Base-by-base conservation (phyloP, 2,797 vertebrate genomes). In the Austrolebias charrua region DNA sequence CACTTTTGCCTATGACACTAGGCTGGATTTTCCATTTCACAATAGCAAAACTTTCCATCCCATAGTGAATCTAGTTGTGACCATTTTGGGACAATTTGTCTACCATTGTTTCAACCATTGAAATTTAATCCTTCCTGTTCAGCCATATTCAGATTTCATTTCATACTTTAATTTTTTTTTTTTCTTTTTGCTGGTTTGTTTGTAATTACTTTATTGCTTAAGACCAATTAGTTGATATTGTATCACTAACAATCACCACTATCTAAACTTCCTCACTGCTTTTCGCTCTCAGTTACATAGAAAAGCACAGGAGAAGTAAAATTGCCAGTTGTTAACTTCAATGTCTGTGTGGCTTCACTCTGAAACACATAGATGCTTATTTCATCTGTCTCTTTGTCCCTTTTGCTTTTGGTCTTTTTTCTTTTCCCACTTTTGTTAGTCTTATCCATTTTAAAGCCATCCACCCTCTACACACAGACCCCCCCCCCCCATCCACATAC, bases 291-390 rank as follows among this genome's bases (percentile, higher is more conserved):
- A 4, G 14, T 15, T 44, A 16, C 16, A 13, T 5, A 6, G 47
- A 54, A 19, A 56, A 8, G 11, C 13, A 48, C 40, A 63, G 35
- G 31, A 40, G 35, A 55, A 42, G 55, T 89, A 89, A 92, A 92
- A 92, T 92, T 92, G 92, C 92, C 92, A 89, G 91, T 91, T 94
- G 92, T 93, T 89, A 24, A 94, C 91, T 87, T 92, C 92, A 83
- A 92, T 92, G 93, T 94, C 93, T 92, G 94, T 94, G 93, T 94
- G 93, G 94, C 90, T 92, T 94, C 94, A 90, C 94, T 92, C 94
- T 94, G 94, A 94, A 94, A 95, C 95, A 94, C 95, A 94, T 94
- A 95, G 94, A 95, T 95, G 94, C 95, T 95, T 94, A 95, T 97
- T 97, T 94, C 94, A 95, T 95, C 94, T 94, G 92, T 86, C 93